Evolutionary conservation across 1,140 invertebrate genomes (phyloP), one percentile per base, ranked within the genome.

Genomic region (Notospermus geniculatus): DNA sequence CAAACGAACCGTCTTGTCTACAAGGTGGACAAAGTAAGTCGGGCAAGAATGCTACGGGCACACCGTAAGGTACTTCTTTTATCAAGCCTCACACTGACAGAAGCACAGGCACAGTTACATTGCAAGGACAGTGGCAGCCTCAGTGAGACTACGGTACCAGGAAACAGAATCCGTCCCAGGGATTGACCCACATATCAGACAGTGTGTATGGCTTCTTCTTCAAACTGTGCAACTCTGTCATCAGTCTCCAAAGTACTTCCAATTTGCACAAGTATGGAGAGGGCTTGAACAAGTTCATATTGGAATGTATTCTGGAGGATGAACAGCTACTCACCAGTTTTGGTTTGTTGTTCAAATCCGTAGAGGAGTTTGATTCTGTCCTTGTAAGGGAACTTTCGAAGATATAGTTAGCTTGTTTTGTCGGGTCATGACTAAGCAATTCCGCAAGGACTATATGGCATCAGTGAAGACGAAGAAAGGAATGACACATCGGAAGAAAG

Each of bases 181-280:
- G 39, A 11, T 19, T 43, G 39, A 13, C 39, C 19, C 39, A 43
- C 19, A 43, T 43, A 11, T 13, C 11, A 19, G 39, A 43, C 19
- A 19, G 19, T 43, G 39, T 43, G 19, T 19, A 13, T 19, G 11
- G 11, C 39, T 43, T 43, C 19, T 43, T 43, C 39, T 43, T 11
- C 39, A 13, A 13, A 19, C 39, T 43, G 11, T 43, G 39, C 19
- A 19, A 43, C 39, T 11, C 11, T 13, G 19, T 43, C 19, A 13
- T 19, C 11, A 43, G 19, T 19, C 11, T 13, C 19, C 39, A 43
- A 43, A 43, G n/a, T n/a, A n/a, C n/a, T n/a, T n/a, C n/a, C n/a
- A 43, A 43, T 43, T 43, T 43, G 39, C 19, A 43, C 19, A 43
- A 43, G 19, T 43, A 43, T 43, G 39, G 39, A 11, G 39, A 43